A percentile compares a stretch with the other conserved stretches of the same genome.
phyloP scores from a whole-genome alignment of 1,140 invertebrate species.

The Brachionus rubens region DNA sequence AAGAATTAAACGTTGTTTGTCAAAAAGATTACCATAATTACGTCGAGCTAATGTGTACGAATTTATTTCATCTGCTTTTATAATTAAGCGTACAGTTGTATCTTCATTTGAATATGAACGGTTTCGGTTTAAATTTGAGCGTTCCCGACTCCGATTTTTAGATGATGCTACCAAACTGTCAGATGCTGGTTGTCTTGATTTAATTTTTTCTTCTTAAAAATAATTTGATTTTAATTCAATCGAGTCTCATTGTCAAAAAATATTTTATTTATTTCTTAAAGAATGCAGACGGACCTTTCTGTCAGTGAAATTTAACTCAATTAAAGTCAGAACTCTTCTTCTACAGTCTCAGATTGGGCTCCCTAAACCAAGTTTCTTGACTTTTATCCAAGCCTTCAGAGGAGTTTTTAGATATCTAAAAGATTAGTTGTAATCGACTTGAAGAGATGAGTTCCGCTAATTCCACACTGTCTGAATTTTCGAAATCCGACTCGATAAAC shows the following conservation, averaged over 20 bases:
- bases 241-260: background rate
- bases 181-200: background rate
- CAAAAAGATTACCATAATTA: conserved; percentile 25
- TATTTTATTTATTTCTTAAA: too few relatives aligned
- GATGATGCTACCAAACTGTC: background rate
- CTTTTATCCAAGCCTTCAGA: too few relatives aligned
- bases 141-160: background rate
- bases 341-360: too few relatives aligned
- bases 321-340: too few relatives aligned
- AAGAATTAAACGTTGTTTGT: conserved; percentile 20
- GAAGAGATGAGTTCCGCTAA: too few relatives aligned
- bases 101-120: background rate
- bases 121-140: conserved; percentile 12
- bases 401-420: too few relatives aligned
- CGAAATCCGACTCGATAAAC: too few relatives aligned
- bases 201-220: background rate
- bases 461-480: too few relatives aligned
- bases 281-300: too few relatives aligned
- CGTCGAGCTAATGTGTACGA: background rate
- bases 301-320: too few relatives aligned
- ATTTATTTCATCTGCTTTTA: background rate
- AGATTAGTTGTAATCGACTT: too few relatives aligned
- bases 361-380: too few relatives aligned
- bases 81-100: background rate
- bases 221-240: background rate